These are phyloP conservation scores for Spialia ferax DNA, from an alignment of 2,888 invertebrate genomes.

Conservation along the genomic window DNA sequence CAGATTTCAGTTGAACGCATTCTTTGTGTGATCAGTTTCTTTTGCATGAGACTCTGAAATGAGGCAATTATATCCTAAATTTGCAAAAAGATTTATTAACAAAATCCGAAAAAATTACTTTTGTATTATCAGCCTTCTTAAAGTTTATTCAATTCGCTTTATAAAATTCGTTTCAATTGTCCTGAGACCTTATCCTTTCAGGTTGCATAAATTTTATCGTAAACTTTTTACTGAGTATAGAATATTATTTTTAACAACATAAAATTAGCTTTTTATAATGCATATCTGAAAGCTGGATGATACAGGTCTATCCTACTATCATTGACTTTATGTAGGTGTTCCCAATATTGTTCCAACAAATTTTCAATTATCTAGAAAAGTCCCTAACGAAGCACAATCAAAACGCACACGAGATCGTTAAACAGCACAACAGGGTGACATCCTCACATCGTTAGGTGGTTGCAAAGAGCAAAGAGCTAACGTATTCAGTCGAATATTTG, in stretches of 20 bases:
- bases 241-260: too few species aligned
- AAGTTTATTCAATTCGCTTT: background rate
- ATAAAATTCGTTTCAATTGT: background rate
- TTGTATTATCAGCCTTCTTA: background rate
- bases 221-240: too few species aligned
- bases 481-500: constrained; percentile 38
- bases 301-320: too few species aligned
- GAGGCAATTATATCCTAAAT: background rate
- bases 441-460: background rate
- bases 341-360: background rate
- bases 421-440: background rate
- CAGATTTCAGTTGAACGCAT: too few species aligned
- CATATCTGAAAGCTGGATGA: too few species aligned
- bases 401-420: background rate
- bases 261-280: too few species aligned
- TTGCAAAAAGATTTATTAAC: background rate
- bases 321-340: too few species aligned
- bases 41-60: too few species aligned
- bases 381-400: background rate
- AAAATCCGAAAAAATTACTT: background rate
- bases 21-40: too few species aligned
- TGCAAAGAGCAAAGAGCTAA: constrained; percentile 9
- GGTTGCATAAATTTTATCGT: background rate
- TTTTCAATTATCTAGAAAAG: background rate
- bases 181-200: background rate